A percentile compares a stretch with the other conserved stretches of the same genome.
phyloP scores from a whole-genome alignment of 1,140 invertebrate genomes.

The Euura saliciscinereae region DNA sequence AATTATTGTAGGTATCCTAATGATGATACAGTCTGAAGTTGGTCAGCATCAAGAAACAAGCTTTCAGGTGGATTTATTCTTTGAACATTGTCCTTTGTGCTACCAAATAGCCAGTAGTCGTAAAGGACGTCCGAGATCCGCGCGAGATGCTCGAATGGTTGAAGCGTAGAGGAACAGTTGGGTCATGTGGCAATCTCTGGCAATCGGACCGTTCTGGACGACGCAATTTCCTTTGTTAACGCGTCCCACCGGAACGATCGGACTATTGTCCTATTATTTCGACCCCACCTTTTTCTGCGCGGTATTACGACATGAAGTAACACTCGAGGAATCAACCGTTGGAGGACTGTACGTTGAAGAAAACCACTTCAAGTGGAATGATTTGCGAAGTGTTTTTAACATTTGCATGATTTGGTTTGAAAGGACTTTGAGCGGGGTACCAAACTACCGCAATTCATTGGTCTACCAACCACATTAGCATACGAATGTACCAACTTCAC shows the following conservation, averaged over 20 bases:
- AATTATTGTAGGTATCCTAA: too few relatives aligned
- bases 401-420: too few relatives aligned
- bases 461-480: too few relatives aligned
- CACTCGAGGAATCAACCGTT: neutral
- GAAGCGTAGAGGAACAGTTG: neutral
- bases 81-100: neutral
- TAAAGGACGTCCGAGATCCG: too few relatives aligned
- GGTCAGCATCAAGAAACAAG: too few relatives aligned
- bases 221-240: conserved; percentile 9
- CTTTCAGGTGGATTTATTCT: neutral
- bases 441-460: too few relatives aligned
- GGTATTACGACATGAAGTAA: neutral
- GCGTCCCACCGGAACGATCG: conserved; percentile 7
- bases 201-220: neutral
- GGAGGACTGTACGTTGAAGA: neutral
- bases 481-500: too few relatives aligned
- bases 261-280: neutral
- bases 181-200: neutral
- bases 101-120: neutral
- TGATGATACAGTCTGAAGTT: too few relatives aligned
- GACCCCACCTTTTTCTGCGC: neutral
- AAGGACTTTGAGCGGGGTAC: too few relatives aligned
- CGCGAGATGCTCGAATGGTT: neutral
- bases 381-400: too few relatives aligned
- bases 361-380: too few relatives aligned